Conservation (phyloP, 2,888 invertebrate genomes). For the Tupiocoris notatus region DNA sequence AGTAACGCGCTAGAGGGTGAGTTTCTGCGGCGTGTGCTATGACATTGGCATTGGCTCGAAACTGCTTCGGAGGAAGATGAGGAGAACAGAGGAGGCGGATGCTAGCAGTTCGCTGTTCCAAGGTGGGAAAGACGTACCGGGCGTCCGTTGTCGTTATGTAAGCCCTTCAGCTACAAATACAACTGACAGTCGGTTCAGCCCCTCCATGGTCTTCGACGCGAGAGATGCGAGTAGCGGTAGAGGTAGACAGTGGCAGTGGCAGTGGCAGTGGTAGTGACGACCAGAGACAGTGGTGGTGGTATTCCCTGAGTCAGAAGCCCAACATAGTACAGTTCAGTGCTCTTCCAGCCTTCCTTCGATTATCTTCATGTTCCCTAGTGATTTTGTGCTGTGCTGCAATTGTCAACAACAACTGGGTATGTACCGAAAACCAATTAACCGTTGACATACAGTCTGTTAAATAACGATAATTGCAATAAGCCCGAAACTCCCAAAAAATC, state of each 20-base stretch:
- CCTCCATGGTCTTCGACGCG: background rate
- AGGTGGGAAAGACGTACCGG: slow-evolving; percentile 10
- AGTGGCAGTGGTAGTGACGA: slow-evolving; percentile 12
- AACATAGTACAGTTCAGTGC: slow-evolving; percentile 40
- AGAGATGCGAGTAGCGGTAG: background rate
- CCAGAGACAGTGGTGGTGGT: slow-evolving; percentile 25
- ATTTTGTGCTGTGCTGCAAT: slow-evolving; percentile 27
- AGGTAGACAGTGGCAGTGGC: background rate
- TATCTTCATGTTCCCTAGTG: slow-evolving; percentile 34
- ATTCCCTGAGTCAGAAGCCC: slow-evolving; percentile 35
- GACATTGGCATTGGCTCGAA: slow-evolving; percentile 27
- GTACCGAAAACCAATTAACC: slow-evolving; percentile 7
- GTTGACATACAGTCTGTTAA: too few species aligned
- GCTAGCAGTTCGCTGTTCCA: background rate
- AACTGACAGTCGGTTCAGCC: slow-evolving; percentile 2
- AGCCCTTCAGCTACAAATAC: slow-evolving; percentile 14
- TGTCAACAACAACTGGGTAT: slow-evolving; percentile 17
- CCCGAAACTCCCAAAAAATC: too few species aligned
- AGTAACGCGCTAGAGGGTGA: background rate
- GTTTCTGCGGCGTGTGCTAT: slow-evolving; percentile 15
- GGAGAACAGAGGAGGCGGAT: background rate
- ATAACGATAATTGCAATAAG: too few species aligned
- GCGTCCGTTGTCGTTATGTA: slow-evolving; percentile 24
- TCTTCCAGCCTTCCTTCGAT: slow-evolving; percentile 36
- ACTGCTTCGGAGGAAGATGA: background rate